Percentiles rank a stretch among this genome's conserved stretches.
These are phyloP conservation scores for Zaprionus kolodkinae DNA, from an alignment of 1,140 invertebrate species.

Conservation along the genomic window DNA sequence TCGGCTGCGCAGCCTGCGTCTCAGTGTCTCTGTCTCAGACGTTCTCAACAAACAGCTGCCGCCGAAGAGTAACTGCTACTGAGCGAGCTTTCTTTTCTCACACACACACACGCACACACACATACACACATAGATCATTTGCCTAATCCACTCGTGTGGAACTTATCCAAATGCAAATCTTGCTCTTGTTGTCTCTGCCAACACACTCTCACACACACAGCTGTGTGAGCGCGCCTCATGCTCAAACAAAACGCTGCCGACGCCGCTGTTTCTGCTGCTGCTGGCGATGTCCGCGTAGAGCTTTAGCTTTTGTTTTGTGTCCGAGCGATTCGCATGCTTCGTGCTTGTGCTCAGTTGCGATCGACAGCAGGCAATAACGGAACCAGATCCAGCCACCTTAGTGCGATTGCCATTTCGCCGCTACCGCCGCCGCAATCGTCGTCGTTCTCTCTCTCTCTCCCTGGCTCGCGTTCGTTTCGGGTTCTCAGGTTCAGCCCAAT, in stretches of 20 bases:
- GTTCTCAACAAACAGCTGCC: constrained; percentile 12
- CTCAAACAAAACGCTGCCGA: constrained; percentile 23
- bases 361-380: constrained; percentile 50
- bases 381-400: constrained; percentile 39
- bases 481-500: constrained; percentile 45
- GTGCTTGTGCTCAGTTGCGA: constrained; percentile 36
- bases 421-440: not conserved
- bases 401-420: constrained; percentile 42
- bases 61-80: constrained; percentile 5
- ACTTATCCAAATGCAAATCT: constrained; percentile 42
- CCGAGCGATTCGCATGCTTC: constrained; percentile 24
- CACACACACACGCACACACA: constrained; percentile 12
- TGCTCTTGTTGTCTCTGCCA: constrained; percentile 34
- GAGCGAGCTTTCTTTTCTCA: constrained; percentile 40
- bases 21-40: not conserved
- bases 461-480: constrained; percentile 17
- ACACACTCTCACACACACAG: not conserved
- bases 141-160: constrained; percentile 45
- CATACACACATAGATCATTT: constrained; percentile 16
- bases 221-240: not conserved
- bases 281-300: constrained; percentile 19
- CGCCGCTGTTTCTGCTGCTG: constrained; percentile 15
- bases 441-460: constrained; percentile 3
- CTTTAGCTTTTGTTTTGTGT: constrained; percentile 32
- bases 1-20: constrained; percentile 14